Conservation (phyloP, 2,888 invertebrate species). For the Agrochola lota region DNA sequence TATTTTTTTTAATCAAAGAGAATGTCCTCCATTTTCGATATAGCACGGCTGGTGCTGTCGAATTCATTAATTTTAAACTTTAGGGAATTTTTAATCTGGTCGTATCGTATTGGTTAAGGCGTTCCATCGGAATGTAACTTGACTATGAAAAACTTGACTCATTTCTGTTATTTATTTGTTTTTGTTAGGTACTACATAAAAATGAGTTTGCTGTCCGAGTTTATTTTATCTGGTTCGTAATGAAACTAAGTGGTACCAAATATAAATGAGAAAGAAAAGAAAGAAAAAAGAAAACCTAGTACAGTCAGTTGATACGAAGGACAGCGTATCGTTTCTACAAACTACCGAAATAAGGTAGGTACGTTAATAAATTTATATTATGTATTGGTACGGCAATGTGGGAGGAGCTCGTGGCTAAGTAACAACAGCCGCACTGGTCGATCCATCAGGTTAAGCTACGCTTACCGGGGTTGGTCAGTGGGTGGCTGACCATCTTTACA, state of each 20-base stretch:
- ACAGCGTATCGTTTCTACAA: not conserved
- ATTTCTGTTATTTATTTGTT: not conserved
- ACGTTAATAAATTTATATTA: slow-evolving; percentile 8
- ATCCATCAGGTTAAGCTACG: too few relatives aligned
- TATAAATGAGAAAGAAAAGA: too few relatives aligned
- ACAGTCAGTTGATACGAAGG: not conserved
- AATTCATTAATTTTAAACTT: slow-evolving; percentile 30
- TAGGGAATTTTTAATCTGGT: not conserved
- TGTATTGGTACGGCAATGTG: not conserved
- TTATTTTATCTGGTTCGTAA: too few relatives aligned
- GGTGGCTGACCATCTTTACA: too few relatives aligned
- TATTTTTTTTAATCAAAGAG: slow-evolving; percentile 23
- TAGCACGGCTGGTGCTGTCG: not conserved
- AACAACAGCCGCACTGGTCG: too few relatives aligned
- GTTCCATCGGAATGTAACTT: slow-evolving; percentile 8
- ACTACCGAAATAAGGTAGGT: not conserved
- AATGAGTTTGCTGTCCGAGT: too few relatives aligned
- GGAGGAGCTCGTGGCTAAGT: too few relatives aligned
- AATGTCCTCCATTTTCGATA: not conserved
- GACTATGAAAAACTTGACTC: not conserved
- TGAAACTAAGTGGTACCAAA: not conserved
- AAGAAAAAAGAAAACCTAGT: not conserved
- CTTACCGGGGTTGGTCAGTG: too few relatives aligned
- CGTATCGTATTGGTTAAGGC: slow-evolving; percentile 15
- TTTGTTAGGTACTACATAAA: not conserved